Base-by-base conservation (phyloP, 2,113 vertebrate genomes). In the Pseudorasbora parva region DNA sequence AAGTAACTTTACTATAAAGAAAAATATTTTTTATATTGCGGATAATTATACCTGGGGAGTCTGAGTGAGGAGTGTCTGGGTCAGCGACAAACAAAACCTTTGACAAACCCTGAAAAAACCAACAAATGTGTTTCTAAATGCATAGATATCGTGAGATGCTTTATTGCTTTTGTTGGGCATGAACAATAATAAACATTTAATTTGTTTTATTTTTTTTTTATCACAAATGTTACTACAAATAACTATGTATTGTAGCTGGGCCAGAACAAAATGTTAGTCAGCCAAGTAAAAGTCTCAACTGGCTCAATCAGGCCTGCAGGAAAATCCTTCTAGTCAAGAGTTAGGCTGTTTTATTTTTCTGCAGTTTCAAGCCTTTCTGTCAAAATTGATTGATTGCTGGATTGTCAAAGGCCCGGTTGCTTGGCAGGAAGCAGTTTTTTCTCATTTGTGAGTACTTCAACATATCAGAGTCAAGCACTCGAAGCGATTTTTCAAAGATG, bases 401-500 rank as follows among this genome's bases (percentile, higher is more conserved):
- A 81, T 51, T 51, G 43, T 37, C 23, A 30, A 73, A 74, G 37
- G 27, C 76, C 45, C 17, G 45, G 25, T 30, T 78, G 54, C 77
- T 82, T 78, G 82, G 78, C 49, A 33, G 73, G 27, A 71, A 69
- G 30, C 60, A 49, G 54, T 72, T 74, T 87, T 79, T 81, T 81
- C 59, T 78, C 51, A 75, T 73, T 83, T 81, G 49, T 54, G 78
- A 84, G 66, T 68, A 74, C 80, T 62, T 27, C 57, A 59, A 71
- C 78, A 78, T 73, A 57, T 73, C 68, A 57, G 45, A 75, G 77
- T 49, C 27, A 11, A 43, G 69, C 83, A 56, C n/a, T 66, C 37
- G 57, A 30, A 68, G 82, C 43, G 47, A 87, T 86, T 83, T 62
- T 54, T 86, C 85, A 83, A 49, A 71, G 27, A 56, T 85, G 81